Conservation (phyloP, 1,140 invertebrate genomes). For the Paraescarpia echinospica region DNA sequence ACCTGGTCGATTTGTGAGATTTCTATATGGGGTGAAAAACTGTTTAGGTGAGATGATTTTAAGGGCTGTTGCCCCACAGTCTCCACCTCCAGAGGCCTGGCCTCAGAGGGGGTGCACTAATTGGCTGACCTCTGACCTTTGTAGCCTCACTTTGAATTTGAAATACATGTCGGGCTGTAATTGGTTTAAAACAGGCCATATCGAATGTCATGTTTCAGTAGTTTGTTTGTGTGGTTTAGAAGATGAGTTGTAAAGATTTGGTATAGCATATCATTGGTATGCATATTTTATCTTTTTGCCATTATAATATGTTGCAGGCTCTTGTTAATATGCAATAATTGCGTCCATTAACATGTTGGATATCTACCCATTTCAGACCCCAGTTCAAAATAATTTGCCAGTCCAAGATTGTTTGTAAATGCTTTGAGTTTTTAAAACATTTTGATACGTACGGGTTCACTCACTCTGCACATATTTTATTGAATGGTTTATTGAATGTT, state of each 20-base stretch:
- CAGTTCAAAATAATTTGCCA: too few relatives aligned
- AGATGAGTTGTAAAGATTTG: neutral
- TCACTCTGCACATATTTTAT: too few relatives aligned
- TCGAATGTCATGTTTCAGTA: neutral
- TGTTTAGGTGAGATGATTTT: neutral
- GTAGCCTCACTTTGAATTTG: neutral
- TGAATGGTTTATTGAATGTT: too few relatives aligned
- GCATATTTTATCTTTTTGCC: neutral
- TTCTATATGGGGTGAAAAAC: neutral
- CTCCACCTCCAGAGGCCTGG: neutral
- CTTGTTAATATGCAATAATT: neutral
- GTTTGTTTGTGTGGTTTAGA: neutral
- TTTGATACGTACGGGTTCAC: too few relatives aligned
- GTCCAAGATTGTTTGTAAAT: too few relatives aligned
- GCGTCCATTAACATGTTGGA: too few relatives aligned
- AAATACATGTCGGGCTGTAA: neutral
- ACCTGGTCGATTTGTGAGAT: neutral
- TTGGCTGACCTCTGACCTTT: neutral
- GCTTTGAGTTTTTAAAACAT: too few relatives aligned
- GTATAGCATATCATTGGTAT: neutral
- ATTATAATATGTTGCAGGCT: neutral
- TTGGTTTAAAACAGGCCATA: neutral
- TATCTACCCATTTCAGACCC: too few relatives aligned
- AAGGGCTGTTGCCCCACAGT: neutral
- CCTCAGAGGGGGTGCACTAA: neutral